Percentiles rank a stretch among this genome's conserved stretches.
Conservation (phyloP, 2,113 vertebrate species). For the Pseudorectes ferrugineus region DNA sequence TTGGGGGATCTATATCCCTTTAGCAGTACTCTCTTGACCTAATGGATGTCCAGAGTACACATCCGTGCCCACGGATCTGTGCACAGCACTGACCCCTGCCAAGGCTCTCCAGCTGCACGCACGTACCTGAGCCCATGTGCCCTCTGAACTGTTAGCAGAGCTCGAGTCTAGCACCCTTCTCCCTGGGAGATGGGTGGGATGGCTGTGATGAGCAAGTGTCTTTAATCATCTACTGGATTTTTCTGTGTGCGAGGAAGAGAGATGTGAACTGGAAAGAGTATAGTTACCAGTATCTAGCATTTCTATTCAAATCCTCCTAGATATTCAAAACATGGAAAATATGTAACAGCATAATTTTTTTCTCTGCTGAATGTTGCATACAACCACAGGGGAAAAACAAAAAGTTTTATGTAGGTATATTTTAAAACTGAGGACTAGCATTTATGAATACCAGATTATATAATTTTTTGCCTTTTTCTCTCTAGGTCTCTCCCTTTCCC, state of each 20-base stretch:
- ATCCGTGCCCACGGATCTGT: accelerated
- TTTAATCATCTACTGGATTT: background rate
- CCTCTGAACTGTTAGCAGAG: background rate
- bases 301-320: background rate
- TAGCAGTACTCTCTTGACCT: background rate
- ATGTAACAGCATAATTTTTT: background rate
- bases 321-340: background rate
- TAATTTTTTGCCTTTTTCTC: background rate
- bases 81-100: background rate
- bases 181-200: background rate
- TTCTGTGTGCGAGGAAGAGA: background rate
- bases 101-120: background rate
- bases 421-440: background rate
- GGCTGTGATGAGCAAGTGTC: background rate
- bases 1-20: background rate
- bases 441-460: background rate
- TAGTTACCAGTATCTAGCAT: background rate
- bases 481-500: background rate
- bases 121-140: accelerated
- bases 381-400: accelerated
- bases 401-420: background rate
- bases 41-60: background rate
- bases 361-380: background rate
- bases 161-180: background rate
- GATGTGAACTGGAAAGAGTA: background rate